Evolutionary conservation across 2,113 vertebrate genomes (phyloP).

Genomic region (Anarrhichthys ocellatus): DNA sequence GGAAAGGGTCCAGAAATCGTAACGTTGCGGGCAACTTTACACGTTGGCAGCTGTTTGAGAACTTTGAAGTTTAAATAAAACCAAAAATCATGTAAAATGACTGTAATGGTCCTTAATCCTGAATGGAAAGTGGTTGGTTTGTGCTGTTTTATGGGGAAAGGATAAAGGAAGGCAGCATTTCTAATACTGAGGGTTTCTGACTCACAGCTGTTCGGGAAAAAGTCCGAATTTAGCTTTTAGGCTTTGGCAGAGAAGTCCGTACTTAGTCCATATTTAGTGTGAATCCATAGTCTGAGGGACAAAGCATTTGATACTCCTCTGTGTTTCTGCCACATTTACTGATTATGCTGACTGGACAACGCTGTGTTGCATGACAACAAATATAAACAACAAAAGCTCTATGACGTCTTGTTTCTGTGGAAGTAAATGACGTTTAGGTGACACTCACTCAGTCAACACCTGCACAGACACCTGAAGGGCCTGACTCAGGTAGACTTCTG

Average conservation of each 20-base stretch:
- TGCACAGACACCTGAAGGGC: slow-evolving; percentile 27
- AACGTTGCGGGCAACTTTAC: slow-evolving; percentile 38
- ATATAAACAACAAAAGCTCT: slow-evolving; percentile 13
- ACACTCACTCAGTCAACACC: slow-evolving; percentile 53
- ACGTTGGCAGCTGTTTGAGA: slow-evolving; percentile 45
- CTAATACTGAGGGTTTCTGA: background rate
- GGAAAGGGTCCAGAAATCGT: slow-evolving; percentile 29
- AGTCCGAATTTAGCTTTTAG: slow-evolving; percentile 28
- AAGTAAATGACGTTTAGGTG: slow-evolving; percentile 27
- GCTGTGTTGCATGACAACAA: slow-evolving; percentile 14
- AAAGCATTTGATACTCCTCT: slow-evolving; percentile 16
- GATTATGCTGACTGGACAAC: background rate
- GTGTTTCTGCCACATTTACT: slow-evolving; percentile 7
- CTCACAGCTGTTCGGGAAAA: slow-evolving; percentile 36
- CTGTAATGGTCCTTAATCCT: slow-evolving; percentile 3
- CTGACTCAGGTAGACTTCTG: slow-evolving; percentile 36
- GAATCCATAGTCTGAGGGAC: slow-evolving; percentile 30
- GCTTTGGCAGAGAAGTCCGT: slow-evolving; percentile 20
- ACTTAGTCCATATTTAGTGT: background rate
- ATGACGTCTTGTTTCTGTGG: background rate
- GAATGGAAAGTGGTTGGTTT: slow-evolving; percentile 17
- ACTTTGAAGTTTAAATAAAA: slow-evolving; percentile 33
- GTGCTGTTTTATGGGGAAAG: background rate
- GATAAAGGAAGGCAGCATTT: slow-evolving; percentile 10
- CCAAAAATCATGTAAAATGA: slow-evolving; percentile 24